phyloP scores from a whole-genome alignment of 2,888 invertebrate species.

The Antheraea yamamai region DNA sequence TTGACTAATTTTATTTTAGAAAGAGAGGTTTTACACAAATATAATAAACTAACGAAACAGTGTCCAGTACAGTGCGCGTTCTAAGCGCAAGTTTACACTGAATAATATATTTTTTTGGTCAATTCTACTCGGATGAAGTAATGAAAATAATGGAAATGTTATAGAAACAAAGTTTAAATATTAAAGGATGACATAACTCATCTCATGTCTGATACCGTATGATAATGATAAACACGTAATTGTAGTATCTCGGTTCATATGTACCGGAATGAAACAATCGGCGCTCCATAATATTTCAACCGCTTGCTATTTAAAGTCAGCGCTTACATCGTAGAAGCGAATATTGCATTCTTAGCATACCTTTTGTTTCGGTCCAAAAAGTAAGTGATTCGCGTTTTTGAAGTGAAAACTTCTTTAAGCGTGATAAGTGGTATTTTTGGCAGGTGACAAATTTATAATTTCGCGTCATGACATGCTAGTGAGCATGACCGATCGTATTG shows the following conservation, averaged over 20 bases:
- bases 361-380: conserved; percentile 40
- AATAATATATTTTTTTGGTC: too few relatives aligned
- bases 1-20: too few relatives aligned
- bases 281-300: conserved; percentile 64
- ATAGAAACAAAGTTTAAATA: background rate
- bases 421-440: too few relatives aligned
- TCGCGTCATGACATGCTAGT: too few relatives aligned
- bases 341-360: conserved; percentile 75
- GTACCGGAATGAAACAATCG: conserved; percentile 49
- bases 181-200: background rate
- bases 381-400: conserved; percentile 25
- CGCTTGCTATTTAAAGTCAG: conserved; percentile 71
- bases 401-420: background rate
- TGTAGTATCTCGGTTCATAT: conserved; percentile 12
- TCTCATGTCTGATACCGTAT: background rate
- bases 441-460: too few relatives aligned
- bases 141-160: too few relatives aligned
- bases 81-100: too few relatives aligned
- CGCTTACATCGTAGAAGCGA: conserved; percentile 74
- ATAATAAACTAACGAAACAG: too few relatives aligned
- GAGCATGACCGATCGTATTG: too few relatives aligned
- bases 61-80: too few relatives aligned
- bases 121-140: too few relatives aligned
- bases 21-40: too few relatives aligned
- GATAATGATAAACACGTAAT: conserved; percentile 9